Evolutionary conservation across 2,888 invertebrate species (phyloP), one percentile per base, ranked within the genome.

Genomic region (Zygogramma bicolorata): DNA sequence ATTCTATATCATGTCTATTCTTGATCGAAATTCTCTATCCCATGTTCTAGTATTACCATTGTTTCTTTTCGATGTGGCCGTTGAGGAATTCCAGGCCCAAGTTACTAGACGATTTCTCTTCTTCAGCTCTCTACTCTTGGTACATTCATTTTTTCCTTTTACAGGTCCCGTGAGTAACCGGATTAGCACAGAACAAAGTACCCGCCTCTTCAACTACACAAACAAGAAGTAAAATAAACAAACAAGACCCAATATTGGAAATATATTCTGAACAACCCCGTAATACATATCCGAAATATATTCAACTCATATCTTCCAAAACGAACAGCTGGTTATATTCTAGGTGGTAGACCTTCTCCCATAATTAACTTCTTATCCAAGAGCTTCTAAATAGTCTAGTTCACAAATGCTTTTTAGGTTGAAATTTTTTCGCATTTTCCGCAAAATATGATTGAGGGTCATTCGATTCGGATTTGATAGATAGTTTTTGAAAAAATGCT

Each of bases 141-240:
- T 63, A 63, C 63, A 63, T 46, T 46, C 46, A 63, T 63, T 63
- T 63, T 63, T 63, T 63, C 63, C 63, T 63, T 63, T 63, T 63
- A 13, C 63, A 63, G 63, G 63, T 46, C 49, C 46, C 25, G 18
- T 63, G 63, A 63, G 29, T 63, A 29, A 63, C 20, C 18, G 49
- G 63, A 63, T 18, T 27, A 25, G 46, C 27, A 46, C 27, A 63
- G 63, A 27, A 29, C 22, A 63, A 63, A 15, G 29, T 29, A 27
- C 15, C 46, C 31, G 46, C 63, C 18, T 6, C 63, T 13, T 13
- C n/a, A 63, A 29, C 63, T 46, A 15, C 63, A 63, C 46, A 27
- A 29, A 63, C 31, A 46, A 46, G 29, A 40, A 63, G 18, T 63
- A 31, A 63, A 29, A 18, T 46, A 22, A 46, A 49, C 13, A 25